Base-by-base conservation (phyloP, 1,140 invertebrate species). In the Drosophila santomea region DNA sequence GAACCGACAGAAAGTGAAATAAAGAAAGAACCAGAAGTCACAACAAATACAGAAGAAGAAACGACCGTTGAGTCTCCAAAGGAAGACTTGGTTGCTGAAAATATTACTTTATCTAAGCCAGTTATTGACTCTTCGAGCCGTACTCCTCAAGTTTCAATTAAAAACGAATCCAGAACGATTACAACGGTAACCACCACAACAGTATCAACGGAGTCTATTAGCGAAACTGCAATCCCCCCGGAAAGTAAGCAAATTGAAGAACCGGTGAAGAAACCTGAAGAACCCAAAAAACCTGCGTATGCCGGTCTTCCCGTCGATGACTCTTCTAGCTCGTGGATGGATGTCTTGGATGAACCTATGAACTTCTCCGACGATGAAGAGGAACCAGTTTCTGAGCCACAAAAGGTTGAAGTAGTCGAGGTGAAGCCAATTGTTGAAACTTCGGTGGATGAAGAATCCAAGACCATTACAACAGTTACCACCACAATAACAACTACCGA, bases 261-360 rank as follows among this genome's bases (percentile, higher is more conserved):
- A 15, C n/a, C n/a, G 3, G 38, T 8, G 6, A 43, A 17, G 6
- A 43, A 14, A 39, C 20, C 4, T 20, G 56, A 59, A 32, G 48
- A 48, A 14, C 15, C 38, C 12, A 41, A 12, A 2, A 15, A 32
- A 35, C 3, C 4, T 4, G 48, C 35, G 11, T 20, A 51, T 41
- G n/a, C 36, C 8, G 28, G 25, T 5, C 12, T 32, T 25, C 8
- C 44, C 12, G 12, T 23, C 2, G 12, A 58, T 45, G 25, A 57
- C 38, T 14, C 38, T 14, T 38, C 36, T 45, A 63, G 58, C 50
- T 79, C 92, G 12, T 94, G 93, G 93, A 93, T 94, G 90, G 90
- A 93, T 84, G 91, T 93, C 58, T 69, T 94, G 44, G 93, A 94
- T 68, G 77, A 83, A n/a, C 73, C 74, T 20, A 67, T 71, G 54